These are phyloP conservation scores for Sphaeridia pumilis DNA, from an alignment of 2,888 invertebrate genomes.

Conservation along the genomic window DNA sequence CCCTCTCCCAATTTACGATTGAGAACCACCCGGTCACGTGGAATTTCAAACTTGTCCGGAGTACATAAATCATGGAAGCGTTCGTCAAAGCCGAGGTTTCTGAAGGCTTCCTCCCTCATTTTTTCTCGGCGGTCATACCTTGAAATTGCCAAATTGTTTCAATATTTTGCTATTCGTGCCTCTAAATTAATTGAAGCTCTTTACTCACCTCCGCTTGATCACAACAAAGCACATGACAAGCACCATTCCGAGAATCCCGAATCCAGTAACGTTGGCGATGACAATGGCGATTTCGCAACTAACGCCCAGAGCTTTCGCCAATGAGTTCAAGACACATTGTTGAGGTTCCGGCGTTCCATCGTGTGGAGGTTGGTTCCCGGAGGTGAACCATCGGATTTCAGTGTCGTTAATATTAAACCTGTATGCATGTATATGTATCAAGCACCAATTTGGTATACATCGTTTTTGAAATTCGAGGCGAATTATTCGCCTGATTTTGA, in stretches of 20 bases:
- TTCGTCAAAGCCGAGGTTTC: slow-evolving; percentile 55
- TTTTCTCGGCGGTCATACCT: slow-evolving; percentile 43
- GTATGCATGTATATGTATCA: neutral
- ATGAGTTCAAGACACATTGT: slow-evolving; percentile 53
- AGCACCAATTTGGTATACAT: too few relatives aligned
- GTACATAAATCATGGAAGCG: slow-evolving; percentile 44
- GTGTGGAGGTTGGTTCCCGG: slow-evolving; percentile 49
- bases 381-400: slow-evolving; percentile 53
- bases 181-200: slow-evolving; percentile 7
- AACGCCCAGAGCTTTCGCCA: slow-evolving; percentile 55
- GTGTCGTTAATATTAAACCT: slow-evolving; percentile 46
- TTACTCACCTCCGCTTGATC: slow-evolving; percentile 49
- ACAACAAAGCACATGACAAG: slow-evolving; percentile 51
- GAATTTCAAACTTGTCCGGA: slow-evolving; percentile 78
- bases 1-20: slow-evolving; percentile 78
- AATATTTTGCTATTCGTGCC: neutral
- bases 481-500: neutral
- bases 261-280: slow-evolving; percentile 51
- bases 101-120: slow-evolving; percentile 54
- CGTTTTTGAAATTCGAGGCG: neutral
- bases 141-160: neutral
- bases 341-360: slow-evolving; percentile 52
- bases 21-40: slow-evolving; percentile 65
- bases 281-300: slow-evolving; percentile 63
- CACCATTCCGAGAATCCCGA: slow-evolving; percentile 46